These are phyloP conservation scores for Rallus limicola DNA, from an alignment of 2,113 vertebrate species.

Conservation along the genomic window DNA sequence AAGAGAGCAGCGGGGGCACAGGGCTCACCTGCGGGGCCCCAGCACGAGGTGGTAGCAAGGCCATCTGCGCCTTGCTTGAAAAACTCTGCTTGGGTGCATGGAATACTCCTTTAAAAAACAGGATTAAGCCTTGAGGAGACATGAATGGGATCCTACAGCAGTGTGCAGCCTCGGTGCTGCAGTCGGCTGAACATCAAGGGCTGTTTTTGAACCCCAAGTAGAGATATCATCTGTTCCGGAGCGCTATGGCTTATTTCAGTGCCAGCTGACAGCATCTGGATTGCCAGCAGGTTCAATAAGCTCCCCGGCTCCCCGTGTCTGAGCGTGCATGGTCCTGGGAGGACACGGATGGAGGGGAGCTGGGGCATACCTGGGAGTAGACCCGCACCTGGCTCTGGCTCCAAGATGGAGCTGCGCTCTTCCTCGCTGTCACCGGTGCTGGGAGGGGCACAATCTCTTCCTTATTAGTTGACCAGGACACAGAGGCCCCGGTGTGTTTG, in stretches of 20 bases:
- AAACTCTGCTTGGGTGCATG: background rate
- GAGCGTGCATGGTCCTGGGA: fast-evolving
- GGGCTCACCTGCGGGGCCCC: background rate
- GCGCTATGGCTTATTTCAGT: background rate
- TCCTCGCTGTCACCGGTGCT: background rate
- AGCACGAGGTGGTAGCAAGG: fast-evolving
- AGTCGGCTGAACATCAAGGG: background rate
- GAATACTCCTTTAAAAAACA: background rate
- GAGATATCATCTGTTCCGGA: background rate
- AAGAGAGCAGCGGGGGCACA: fast-evolving
- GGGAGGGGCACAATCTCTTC: background rate
- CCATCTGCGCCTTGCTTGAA: background rate
- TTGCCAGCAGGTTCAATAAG: background rate
- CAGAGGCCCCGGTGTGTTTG: background rate
- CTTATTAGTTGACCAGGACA: background rate
- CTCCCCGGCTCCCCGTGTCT: background rate
- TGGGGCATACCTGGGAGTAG: background rate
- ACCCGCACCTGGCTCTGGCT: background rate
- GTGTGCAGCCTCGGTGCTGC: background rate
- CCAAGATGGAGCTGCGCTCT: background rate
- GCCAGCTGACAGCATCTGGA: background rate
- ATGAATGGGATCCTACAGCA: fast-evolving
- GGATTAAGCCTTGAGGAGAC: background rate
- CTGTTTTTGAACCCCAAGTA: background rate
- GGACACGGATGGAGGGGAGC: fast-evolving